Base-by-base conservation (phyloP, 2,888 invertebrate species). In the Oxystoma pomonae region DNA sequence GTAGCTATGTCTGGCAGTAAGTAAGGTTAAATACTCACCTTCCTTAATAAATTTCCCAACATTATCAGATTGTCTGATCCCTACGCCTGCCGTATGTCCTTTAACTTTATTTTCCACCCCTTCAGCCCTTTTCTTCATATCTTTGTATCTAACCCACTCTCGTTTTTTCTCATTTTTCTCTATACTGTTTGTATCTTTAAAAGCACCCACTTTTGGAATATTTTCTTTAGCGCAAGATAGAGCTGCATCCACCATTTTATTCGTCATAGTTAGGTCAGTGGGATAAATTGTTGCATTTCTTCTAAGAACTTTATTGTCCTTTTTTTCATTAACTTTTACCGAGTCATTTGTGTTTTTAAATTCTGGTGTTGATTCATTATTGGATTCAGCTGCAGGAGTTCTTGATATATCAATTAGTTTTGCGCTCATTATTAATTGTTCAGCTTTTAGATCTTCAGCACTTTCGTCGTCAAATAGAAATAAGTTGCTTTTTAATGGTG, bases 141-240 rank as follows among this genome's bases (percentile, higher is more conserved):
- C 52, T 19, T 57, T 51, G 18, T 70, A 35, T 35, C 35, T 35
- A 3, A 35, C 35, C 72, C 2, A 67, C 62, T 16, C 68, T 67
- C 66, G 65, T 67, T 80, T 79, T 58, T 20, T 58, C 20, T 7
- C 20, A 49, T 52, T 53, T 56, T 49, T 61, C 51, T 52, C 59
- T 22, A 55, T 20, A 9, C 9, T 16, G n/a, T 22, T 35, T 1
- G 62, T 67, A 20, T 66, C 67, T 18, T 69, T 68, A 53, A 17
- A 17, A 9, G 58, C 60, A 20, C 53, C 20, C 65, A 63, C 69
- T 65, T 60, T 63, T 51, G 62, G 19, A 61, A 86, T 81, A 75
- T 83, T 83, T 68, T 86, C 87, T 70, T 84, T 84, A 19, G 83
- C 85, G 67, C 83, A 84, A 2, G 86, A 86, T 58, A 87, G 76